Percentiles rank a stretch among this genome's conserved stretches.
Evolutionary conservation across 92 coral and sea anemone genomes (phyloP).

Genomic region (Chrysogorgia sp.): DNA sequence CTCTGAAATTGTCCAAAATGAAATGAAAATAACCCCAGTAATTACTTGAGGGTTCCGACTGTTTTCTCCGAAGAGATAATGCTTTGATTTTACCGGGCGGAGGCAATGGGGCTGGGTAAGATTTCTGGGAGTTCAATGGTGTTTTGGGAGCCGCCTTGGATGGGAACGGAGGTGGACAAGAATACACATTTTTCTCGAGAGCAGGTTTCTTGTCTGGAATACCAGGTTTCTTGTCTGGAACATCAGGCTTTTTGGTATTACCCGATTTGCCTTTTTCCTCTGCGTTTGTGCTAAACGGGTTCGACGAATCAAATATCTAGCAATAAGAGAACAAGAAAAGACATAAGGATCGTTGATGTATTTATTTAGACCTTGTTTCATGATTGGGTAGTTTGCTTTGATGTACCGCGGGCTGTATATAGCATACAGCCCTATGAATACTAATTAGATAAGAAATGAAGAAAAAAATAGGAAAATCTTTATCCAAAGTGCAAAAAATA

Average conservation of each 20-base stretch:
- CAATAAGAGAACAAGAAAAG: neutral
- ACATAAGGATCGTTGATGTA: neutral
- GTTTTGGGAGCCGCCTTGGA: slow-evolving; percentile 26
- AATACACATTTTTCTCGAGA: slow-evolving; percentile 4
- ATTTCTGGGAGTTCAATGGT: slow-evolving; percentile 43
- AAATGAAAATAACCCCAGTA: neutral
- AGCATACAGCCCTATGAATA: no score
- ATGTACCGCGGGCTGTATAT: no score
- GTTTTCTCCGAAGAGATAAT: slow-evolving; percentile 29
- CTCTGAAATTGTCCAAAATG: neutral
- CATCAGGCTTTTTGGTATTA: slow-evolving; percentile 47
- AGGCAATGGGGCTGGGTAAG: slow-evolving; percentile 64
- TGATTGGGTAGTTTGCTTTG: no score
- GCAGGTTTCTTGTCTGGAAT: slow-evolving; percentile 8
- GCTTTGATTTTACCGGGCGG: slow-evolving; percentile 38
- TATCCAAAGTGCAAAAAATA: no score
- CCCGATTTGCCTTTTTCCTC: slow-evolving; percentile 10
- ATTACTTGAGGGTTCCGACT: slow-evolving; percentile 17
- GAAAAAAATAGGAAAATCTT: no score
- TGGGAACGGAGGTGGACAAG: slow-evolving; percentile 27
- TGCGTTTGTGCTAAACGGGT: slow-evolving; percentile 25
- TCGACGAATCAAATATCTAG: slow-evolving; percentile 56
- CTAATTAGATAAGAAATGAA: no score
- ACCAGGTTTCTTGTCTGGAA: slow-evolving; percentile 47
- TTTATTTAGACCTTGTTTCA: no score